Evolutionary conservation across 1,140 invertebrate species (phyloP), one percentile per base, ranked within the genome.

Genomic region (Drosophila persimilis): DNA sequence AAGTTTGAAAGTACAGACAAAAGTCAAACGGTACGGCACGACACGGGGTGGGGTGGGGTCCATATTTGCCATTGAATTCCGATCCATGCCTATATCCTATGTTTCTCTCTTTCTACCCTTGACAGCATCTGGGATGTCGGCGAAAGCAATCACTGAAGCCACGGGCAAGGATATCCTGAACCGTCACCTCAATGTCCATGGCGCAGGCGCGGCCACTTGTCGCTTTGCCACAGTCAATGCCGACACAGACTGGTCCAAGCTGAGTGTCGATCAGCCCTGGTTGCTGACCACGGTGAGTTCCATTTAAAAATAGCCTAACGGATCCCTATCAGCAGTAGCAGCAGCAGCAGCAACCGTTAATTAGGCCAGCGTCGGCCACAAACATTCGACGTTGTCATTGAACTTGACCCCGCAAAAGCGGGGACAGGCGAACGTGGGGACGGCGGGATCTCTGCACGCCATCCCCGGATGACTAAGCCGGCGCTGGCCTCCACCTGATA

Each of bases 141-240:
- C 99, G 15, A 99, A 99, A 93, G 98, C 98, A 54, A 98, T 99
- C 79, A 95, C 96, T 85, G 99, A 99, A 93, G 97, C 96, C 45
- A 97, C 97, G 50, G 99, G 98, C 48, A 99, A 99, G 92, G 95
- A 96, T 85, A 93, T 99, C 8, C 95, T 99, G 45, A 99, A 98
- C 92, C 95, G 95, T 59, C 95, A 96, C 91, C 94, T 99, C 67
- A 92, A 93, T 13, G 93, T 94, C 11, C 95, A 95, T 5, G 94
- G 94, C 29, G 93, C 95, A 20, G 94, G 94, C 43, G 93, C 95
- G 29, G 94, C 95, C 54, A 95, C 95, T 85, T 98, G 97, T 85
- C 93, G 94, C 71, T 98, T 97, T 92, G 97, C 96, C 22, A 92
- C 95, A 41, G 95, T 99, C 64, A 94, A 95, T 61, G 95, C 96